Evolutionary conservation across 2,113 vertebrate genomes (phyloP), one percentile per base, ranked within the genome.

Genomic region (Malurus cyaneus): DNA sequence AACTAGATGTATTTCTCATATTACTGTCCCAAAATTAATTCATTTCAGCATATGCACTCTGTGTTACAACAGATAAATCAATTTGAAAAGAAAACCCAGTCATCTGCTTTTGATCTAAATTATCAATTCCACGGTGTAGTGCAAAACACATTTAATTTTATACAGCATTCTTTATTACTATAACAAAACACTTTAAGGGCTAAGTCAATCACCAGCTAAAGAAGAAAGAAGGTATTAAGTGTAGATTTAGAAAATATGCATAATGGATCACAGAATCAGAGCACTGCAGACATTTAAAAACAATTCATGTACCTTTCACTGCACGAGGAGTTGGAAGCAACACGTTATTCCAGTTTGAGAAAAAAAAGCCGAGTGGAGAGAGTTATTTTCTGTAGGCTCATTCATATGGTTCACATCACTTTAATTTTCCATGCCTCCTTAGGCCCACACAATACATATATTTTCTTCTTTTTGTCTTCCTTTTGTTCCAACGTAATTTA

Each of bases 1-100:
- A 77, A 34, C 3, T 74, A 2, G 53, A 60, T 36, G 3, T n/a
- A 32, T 52, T 73, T 64, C 5, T 79, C 80, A 71, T 56, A 64
- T 84, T 88, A 76, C 31, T 84, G 4, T 59, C 26, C 11, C 14
- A 69, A 87, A 79, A 7, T 44, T 44, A 88, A 65, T 85, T 92
- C 4, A 81, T 78, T 89, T 89, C 46, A 53, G 20, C 34, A 36
- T 56, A 69, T 79, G 31, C 6, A 31, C 79, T 80, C 69, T 92
- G 26, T 89, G n/a, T 92, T 92, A 79, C 59, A 67, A 69, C 14
- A 87, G 41, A 72, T 29, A 94, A 87, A 94, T 84, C 36, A 46
- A 16, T 84, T 56, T 86, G 56, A 78, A 91, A 80, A 78, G 18
- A 92, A 94, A 91, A 64, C 1, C 9, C 21, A 69, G 46, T 92